These are phyloP conservation scores for Hybognathus amarus DNA, from an alignment of 2,797 vertebrate species.

Conservation along the genomic window DNA sequence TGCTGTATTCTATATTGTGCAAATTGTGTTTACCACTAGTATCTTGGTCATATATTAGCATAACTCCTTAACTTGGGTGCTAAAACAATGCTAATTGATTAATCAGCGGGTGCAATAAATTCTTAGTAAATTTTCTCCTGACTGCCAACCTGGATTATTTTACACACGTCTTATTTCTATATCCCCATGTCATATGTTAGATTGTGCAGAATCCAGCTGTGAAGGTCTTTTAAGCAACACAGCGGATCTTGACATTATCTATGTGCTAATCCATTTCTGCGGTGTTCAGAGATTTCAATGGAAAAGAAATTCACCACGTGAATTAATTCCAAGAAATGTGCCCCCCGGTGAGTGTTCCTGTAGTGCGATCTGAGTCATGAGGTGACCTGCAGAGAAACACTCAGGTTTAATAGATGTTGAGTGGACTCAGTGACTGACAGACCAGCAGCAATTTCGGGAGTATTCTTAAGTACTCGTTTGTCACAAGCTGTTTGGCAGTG, in stretches of 20 bases:
- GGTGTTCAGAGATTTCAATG: not conserved
- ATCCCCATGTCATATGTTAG: not conserved
- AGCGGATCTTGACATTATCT: conserved; percentile 11
- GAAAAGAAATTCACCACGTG: conserved; percentile 12
- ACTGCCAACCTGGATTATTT: conserved; percentile 6
- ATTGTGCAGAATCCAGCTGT: conserved; percentile 24
- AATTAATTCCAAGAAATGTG: conserved; percentile 24
- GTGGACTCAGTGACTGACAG: conserved; percentile 47
- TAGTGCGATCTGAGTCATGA: conserved; percentile 45
- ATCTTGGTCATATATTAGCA: conserved; percentile 1
- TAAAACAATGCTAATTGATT: conserved; percentile 2
- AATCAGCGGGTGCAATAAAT: not conserved
- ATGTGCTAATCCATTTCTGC: conserved; percentile 22
- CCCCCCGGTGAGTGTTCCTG: conserved; percentile 15
- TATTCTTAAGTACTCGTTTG: conserved; percentile 54
- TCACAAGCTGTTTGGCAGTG: conserved; percentile 57
- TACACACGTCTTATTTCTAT: not conserved
- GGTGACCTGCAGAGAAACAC: conserved; percentile 21
- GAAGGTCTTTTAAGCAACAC: not conserved
- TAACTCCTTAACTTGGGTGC: not conserved
- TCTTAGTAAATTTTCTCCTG: not conserved
- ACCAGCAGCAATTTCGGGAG: conserved; percentile 55
- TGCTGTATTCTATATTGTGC: not conserved
- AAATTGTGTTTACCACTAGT: conserved; percentile 3
- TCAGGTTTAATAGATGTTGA: conserved; percentile 51